Conservation (phyloP, 2,888 invertebrate species). For the Drosophila ustulata region DNA sequence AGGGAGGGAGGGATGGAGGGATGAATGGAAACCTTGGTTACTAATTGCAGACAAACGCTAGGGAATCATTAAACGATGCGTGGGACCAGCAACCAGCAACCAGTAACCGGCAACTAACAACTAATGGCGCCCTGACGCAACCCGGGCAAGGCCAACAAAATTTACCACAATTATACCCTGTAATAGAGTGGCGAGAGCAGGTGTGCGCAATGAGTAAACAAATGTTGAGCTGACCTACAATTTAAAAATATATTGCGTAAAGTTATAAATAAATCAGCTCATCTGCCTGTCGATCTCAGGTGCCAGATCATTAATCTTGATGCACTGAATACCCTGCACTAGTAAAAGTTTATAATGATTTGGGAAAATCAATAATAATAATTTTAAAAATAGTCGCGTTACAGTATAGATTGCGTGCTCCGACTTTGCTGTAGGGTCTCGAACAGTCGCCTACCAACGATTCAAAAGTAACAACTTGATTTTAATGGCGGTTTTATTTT, state of each 20-base stretch:
- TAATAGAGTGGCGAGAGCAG: slow-evolving; percentile 5
- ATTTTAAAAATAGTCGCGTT: background rate
- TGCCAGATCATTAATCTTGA: background rate
- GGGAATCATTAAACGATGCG: slow-evolving; percentile 56
- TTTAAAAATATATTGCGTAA: background rate
- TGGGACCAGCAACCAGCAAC: slow-evolving; percentile 36
- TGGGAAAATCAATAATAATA: slow-evolving; percentile 13
- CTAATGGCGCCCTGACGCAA: slow-evolving; percentile 33
- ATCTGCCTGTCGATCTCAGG: background rate
- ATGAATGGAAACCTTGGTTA: slow-evolving; percentile 66
- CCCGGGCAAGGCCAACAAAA: slow-evolving; percentile 42
- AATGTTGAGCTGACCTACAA: background rate
- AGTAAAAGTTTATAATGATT: background rate
- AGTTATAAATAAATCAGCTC: background rate
- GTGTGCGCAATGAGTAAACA: background rate
- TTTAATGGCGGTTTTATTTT: slow-evolving; percentile 68
- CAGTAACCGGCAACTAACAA: slow-evolving; percentile 13
- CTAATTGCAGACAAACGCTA: slow-evolving; percentile 47
- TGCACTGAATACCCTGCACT: background rate
- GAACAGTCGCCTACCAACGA: background rate
- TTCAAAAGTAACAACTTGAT: slow-evolving; percentile 15
- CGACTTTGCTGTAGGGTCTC: slow-evolving; percentile 3
- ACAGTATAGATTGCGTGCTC: slow-evolving; percentile 9
- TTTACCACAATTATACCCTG: slow-evolving; percentile 35
- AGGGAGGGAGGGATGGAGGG: slow-evolving; percentile 26